These are phyloP conservation scores for Agriotes lineatus DNA, from an alignment of 2,888 invertebrate genomes.

Conservation along the genomic window DNA sequence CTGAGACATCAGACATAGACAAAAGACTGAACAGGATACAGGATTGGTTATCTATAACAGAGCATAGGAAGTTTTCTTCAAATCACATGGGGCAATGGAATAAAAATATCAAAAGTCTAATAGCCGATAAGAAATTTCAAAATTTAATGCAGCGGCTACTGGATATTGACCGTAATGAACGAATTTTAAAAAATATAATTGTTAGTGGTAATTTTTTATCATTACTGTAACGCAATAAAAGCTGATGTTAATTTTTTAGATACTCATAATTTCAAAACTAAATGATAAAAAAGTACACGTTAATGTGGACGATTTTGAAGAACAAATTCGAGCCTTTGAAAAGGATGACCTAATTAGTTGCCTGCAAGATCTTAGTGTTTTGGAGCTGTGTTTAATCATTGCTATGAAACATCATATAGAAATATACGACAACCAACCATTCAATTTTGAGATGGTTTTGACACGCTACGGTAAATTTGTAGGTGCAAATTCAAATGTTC, in stretches of 20 bases:
- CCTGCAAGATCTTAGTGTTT: conserved; percentile 81
- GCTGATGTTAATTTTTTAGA: conserved; percentile 49
- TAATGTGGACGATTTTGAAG: conserved; percentile 62
- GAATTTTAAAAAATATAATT: conserved; percentile 75
- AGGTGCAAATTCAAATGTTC: conserved; percentile 76
- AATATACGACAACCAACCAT: conserved; percentile 88
- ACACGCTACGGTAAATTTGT: conserved; percentile 87
- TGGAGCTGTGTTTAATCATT: conserved; percentile 89
- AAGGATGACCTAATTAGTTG: conserved; percentile 79
- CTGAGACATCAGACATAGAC: conserved; percentile 66
- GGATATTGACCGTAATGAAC: conserved; percentile 75
- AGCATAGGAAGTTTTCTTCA: conserved; percentile 35
- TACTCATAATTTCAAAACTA: conserved; percentile 56
- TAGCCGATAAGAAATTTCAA: conserved; percentile 69
- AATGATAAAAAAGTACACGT: conserved; percentile 54
- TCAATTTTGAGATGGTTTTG: conserved; percentile 94
- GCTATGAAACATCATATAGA: conserved; percentile 90
- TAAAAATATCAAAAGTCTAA: conserved; percentile 71
- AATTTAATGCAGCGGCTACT: conserved; percentile 74
- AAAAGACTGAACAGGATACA: conserved; percentile 51
- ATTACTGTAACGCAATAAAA: too few species aligned
- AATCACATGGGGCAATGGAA: conserved; percentile 76
- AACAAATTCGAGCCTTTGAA: conserved; percentile 67
- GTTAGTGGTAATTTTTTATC: too few species aligned
- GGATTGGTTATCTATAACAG: conserved; percentile 53